These are phyloP conservation scores for Osmerus eperlanus DNA, from an alignment of 2,113 vertebrate species.

Conservation along the genomic window DNA sequence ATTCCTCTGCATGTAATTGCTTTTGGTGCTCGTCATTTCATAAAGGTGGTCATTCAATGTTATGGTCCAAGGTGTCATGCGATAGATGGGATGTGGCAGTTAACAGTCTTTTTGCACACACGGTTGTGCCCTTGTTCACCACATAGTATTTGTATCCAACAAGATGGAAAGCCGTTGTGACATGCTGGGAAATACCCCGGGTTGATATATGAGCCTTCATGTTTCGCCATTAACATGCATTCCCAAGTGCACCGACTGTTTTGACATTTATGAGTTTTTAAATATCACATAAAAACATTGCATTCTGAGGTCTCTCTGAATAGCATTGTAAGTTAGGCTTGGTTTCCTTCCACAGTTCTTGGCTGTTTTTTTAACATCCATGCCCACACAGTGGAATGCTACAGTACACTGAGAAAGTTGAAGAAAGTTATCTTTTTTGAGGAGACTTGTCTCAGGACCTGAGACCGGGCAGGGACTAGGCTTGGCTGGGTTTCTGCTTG, in stretches of 20 bases:
- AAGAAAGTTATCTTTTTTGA: constrained; percentile 27
- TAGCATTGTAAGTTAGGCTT: neutral
- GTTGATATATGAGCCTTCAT: constrained; percentile 11
- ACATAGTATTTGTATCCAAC: constrained; percentile 30
- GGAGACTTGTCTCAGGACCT: constrained; percentile 39
- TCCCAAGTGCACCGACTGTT: neutral
- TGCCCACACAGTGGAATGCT: neutral
- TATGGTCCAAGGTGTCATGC: constrained; percentile 46
- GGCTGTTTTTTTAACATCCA: neutral
- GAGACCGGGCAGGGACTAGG: constrained; percentile 35
- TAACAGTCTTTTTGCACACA: constrained; percentile 35
- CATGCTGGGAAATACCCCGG: constrained; percentile 23
- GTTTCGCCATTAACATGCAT: neutral
- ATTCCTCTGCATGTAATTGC: constrained; percentile 50
- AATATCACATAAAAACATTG: constrained; percentile 11
- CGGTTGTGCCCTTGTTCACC: constrained; percentile 24
- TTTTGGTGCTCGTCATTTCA: constrained; percentile 47
- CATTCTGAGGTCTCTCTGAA: neutral
- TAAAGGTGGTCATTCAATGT: constrained; percentile 42
- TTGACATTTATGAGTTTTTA: constrained; percentile 28
- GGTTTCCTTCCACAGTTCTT: constrained; percentile 19
- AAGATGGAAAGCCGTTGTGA: constrained; percentile 29
- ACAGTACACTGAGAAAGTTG: constrained; percentile 21
- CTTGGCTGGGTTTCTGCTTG: constrained; percentile 21
- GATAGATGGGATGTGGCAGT: constrained; percentile 48